Percentiles rank a stretch among this genome's conserved stretches.
phyloP scores from a whole-genome alignment of 2,888 invertebrate genomes.

The Ligdia adustata region DNA sequence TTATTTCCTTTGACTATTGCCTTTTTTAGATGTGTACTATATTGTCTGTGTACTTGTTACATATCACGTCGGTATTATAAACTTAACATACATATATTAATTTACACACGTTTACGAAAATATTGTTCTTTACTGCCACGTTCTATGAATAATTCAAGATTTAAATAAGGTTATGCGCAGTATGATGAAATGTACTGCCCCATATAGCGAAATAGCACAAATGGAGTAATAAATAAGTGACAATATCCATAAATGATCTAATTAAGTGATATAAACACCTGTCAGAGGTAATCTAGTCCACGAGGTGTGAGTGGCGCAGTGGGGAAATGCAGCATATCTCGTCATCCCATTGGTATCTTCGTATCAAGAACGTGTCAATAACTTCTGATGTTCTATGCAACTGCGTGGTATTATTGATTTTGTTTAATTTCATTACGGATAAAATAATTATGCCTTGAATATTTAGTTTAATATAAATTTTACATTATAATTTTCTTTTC shows the following conservation, averaged over 20 bases:
- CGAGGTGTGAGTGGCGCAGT: slow-evolving; percentile 63
- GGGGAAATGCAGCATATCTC: slow-evolving; percentile 40
- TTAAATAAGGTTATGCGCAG: slow-evolving; percentile 39
- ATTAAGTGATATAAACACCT: slow-evolving; percentile 51
- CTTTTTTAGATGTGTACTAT: slow-evolving; percentile 14
- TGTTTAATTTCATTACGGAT: slow-evolving; percentile 6
- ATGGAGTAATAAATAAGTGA: slow-evolving; percentile 42
- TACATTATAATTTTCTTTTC: too few species aligned
- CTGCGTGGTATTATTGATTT: slow-evolving; percentile 53
- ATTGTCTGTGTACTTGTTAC: slow-evolving; percentile 7
- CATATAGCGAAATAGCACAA: slow-evolving; percentile 37
- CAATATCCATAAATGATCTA: slow-evolving; percentile 51
- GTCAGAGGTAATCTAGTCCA: slow-evolving; percentile 65
- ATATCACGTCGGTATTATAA: slow-evolving; percentile 2
- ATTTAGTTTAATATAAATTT: too few species aligned
- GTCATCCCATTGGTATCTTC: slow-evolving; percentile 47
- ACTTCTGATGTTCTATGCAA: slow-evolving; percentile 48
- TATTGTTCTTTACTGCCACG: slow-evolving; percentile 27
- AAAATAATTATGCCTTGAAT: slow-evolving; percentile 29
- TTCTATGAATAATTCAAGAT: slow-evolving; percentile 34
- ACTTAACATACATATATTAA: slow-evolving; percentile 1
- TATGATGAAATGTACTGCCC: slow-evolving; percentile 31
- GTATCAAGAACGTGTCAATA: slow-evolving; percentile 48
- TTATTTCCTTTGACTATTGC: slow-evolving; percentile 17
- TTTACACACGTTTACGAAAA: slow-evolving; percentile 25